Evolutionary conservation across 2,888 invertebrate genomes (phyloP).

Genomic region (Slavum lentiscoides): DNA sequence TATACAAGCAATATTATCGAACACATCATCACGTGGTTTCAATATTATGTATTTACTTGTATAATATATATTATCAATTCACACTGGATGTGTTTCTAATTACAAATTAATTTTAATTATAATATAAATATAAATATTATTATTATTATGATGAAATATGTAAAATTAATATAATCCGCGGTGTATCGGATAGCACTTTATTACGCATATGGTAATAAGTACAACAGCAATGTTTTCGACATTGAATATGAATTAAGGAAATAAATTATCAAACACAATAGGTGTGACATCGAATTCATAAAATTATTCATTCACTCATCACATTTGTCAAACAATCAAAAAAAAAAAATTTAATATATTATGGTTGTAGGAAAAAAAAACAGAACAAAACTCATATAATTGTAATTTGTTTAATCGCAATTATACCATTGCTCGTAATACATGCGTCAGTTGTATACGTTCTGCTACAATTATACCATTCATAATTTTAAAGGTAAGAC

Average conservation of each 20-base stretch:
- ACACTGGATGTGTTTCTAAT: too few species aligned
- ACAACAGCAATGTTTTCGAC: not conserved
- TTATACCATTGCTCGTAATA: not conserved
- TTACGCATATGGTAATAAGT: not conserved
- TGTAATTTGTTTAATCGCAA: not conserved
- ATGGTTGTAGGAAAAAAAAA: not conserved
- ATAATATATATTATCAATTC: too few species aligned
- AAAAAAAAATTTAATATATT: not conserved
- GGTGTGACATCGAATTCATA: not conserved
- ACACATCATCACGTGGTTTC: too few species aligned
- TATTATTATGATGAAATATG: too few species aligned
- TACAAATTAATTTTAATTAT: too few species aligned
- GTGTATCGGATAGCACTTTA: too few species aligned
- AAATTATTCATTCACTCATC: conserved; percentile 9
- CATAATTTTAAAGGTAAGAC: not conserved
- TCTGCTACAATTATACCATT: not conserved
- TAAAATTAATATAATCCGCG: too few species aligned
- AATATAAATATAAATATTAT: too few species aligned
- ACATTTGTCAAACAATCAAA: not conserved
- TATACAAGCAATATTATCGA: too few species aligned
- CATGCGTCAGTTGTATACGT: not conserved
- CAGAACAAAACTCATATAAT: not conserved
- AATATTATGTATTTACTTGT: too few species aligned
- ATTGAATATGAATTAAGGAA: conserved; percentile 16
- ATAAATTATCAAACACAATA: conserved; percentile 22